Conservation (phyloP, 2,113 vertebrate genomes). For the Chauna torquata region DNA sequence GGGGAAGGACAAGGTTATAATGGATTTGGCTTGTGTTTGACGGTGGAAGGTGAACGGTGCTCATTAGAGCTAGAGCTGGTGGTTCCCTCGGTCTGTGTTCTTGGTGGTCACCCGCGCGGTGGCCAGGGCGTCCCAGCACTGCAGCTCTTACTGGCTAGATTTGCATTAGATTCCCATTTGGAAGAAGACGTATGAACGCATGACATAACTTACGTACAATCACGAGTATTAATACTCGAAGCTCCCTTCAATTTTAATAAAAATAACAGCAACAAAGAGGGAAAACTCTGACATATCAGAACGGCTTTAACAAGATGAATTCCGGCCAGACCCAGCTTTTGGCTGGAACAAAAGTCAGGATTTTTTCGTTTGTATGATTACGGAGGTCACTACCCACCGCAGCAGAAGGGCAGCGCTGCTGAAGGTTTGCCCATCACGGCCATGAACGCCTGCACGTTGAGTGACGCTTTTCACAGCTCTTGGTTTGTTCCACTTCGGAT, state of each 20-base stretch:
- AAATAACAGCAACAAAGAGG: background rate
- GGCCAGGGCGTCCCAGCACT: background rate
- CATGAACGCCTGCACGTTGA: background rate
- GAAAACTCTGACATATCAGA: background rate
- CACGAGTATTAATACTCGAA: background rate
- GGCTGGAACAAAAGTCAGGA: background rate
- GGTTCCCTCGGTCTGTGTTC: background rate
- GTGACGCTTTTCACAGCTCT: background rate
- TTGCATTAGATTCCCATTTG: background rate
- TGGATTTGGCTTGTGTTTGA: background rate
- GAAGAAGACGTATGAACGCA: background rate
- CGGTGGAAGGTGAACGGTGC: background rate
- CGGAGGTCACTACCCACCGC: background rate
- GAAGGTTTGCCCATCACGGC: rapidly evolving
- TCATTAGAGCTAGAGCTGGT: background rate
- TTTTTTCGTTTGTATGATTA: background rate
- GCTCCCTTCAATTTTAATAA: background rate
- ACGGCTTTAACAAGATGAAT: background rate
- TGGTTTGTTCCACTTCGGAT: background rate
- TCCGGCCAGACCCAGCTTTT: background rate
- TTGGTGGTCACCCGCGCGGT: background rate
- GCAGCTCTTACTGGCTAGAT: too few relatives aligned
- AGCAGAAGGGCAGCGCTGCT: background rate
- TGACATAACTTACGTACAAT: background rate
- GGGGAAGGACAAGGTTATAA: background rate